Conservation (phyloP, 2,113 vertebrate genomes). For the Coptodon rendalli region DNA sequence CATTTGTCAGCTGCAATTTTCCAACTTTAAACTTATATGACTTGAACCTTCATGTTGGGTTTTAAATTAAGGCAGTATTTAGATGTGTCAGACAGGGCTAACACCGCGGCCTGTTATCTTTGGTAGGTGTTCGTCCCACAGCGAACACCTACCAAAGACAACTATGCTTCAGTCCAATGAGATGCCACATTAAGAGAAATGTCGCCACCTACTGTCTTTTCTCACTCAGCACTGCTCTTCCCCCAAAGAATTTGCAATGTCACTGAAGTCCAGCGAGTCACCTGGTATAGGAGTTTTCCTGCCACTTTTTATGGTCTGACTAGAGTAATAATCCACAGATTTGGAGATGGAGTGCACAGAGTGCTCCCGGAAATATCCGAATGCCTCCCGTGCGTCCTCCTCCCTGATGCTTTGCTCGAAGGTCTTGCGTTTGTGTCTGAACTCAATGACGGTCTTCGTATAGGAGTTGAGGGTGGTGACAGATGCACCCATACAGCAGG, state of each 20-base stretch:
- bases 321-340: conserved; percentile 58
- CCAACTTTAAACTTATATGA: neutral
- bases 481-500: conserved; percentile 94
- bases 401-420: conserved; percentile 86
- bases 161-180: neutral
- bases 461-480: conserved; percentile 97
- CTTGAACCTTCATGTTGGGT: neutral
- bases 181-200: neutral
- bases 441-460: conserved; percentile 97
- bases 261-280: conserved; percentile 54
- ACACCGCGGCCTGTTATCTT: neutral
- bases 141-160: neutral
- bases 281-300: conserved; percentile 56
- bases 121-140: neutral
- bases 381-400: conserved; percentile 82
- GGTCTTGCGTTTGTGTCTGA: conserved; percentile 90
- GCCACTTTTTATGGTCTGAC: conserved; percentile 38
- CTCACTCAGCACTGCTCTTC: conserved; percentile 67
- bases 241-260: conserved; percentile 55
- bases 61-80: conserved; percentile 49
- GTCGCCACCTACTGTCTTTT: neutral
- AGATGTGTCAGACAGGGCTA: neutral
- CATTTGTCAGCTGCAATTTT: neutral
- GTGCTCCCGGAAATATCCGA: conserved; percentile 82
- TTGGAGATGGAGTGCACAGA: conserved; percentile 72